Base-by-base conservation (phyloP, 2,888 invertebrate species). In the Cephus rjabovi region DNA sequence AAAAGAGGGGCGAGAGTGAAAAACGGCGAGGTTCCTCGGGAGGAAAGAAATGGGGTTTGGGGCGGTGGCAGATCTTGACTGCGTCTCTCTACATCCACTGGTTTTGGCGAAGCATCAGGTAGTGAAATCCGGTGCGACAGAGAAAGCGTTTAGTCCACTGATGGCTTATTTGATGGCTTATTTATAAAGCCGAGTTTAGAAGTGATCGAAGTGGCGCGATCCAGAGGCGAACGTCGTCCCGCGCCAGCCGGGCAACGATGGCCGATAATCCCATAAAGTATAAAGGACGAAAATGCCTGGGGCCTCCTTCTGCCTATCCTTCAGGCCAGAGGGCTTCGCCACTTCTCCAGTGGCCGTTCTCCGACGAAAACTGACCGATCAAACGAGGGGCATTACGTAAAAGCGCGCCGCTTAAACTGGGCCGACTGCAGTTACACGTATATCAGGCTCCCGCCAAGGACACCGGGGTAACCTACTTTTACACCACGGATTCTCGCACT, bases 351-450 rank as follows among this genome's bases (percentile, higher is more conserved):
- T 56, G 56, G 9, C 56, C 56, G 56, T 56, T 56, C 56, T 56
- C 56, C 56, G 23, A 56, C 56, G 56, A 56, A 23, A 56, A 56
- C 56, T 23, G 56, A 9, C 56, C 56, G 56, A 56, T 56, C 56
- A 56, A 56, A 56, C 23, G 23, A 56, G 23, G 82, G 83, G 82
- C 81, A 85, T 88, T 88, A 88, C 88, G 88, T 88, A 88, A 88
- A 88, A 87, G 86, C 84, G 88, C 86, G 85, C 84, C 84, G 84
- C 81, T 82, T 82, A 79, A 83, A 83, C 81, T 81, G 79, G 81
- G 82, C 82, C 83, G 75, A 81, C 75, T 34, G 71, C 34, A 73
- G 69, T 73, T 80, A 76, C 81, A 80, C 78, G 77, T 76, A 79
- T 82, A 80, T 81, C 80, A 78, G 78, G 77, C 82, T 79, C 75